phyloP scores from a whole-genome alignment of 2,888 invertebrate species.

The Epinotia nisella region DNA sequence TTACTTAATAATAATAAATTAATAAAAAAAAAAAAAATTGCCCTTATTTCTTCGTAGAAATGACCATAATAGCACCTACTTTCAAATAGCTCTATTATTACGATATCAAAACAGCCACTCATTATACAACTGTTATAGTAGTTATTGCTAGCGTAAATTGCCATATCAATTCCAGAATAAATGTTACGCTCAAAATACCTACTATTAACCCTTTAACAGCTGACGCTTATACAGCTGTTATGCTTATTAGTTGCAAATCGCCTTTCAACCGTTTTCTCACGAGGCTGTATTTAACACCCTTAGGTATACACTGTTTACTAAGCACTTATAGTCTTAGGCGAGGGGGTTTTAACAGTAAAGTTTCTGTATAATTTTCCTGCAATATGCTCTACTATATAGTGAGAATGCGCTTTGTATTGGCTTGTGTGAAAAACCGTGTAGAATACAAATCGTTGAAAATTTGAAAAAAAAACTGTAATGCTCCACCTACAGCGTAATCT shows the following conservation, averaged over 20 bases:
- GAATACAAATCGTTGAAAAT: too few relatives aligned
- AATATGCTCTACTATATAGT: background rate
- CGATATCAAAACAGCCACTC: background rate
- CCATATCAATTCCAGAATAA: background rate
- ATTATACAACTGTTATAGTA: background rate
- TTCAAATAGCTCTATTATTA: background rate
- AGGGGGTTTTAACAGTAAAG: slow-evolving; percentile 10
- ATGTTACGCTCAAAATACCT: background rate
- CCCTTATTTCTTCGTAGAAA: too few relatives aligned
- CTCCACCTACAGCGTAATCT: too few relatives aligned
- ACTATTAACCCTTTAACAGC: background rate
- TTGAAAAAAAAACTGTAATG: too few relatives aligned
- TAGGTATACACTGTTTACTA: slow-evolving; percentile 12
- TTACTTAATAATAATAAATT: too few relatives aligned
- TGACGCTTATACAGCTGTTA: slow-evolving; percentile 27
- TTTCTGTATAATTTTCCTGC: background rate
- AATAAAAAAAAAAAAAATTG: too few relatives aligned
- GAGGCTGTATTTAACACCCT: slow-evolving; percentile 25
- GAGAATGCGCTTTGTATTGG: too few relatives aligned
- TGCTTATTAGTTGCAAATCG: slow-evolving; percentile 36
- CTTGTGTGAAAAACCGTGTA: too few relatives aligned
- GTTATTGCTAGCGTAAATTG: background rate
- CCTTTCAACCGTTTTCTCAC: slow-evolving; percentile 36
- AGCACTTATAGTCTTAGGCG: slow-evolving; percentile 14
- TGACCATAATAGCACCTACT: background rate